Evolutionary conservation across 35 echinoderm and acorn worm genomes (phyloP), one percentile per base, ranked within the genome.

Genomic region (Acanthaster planci): DNA sequence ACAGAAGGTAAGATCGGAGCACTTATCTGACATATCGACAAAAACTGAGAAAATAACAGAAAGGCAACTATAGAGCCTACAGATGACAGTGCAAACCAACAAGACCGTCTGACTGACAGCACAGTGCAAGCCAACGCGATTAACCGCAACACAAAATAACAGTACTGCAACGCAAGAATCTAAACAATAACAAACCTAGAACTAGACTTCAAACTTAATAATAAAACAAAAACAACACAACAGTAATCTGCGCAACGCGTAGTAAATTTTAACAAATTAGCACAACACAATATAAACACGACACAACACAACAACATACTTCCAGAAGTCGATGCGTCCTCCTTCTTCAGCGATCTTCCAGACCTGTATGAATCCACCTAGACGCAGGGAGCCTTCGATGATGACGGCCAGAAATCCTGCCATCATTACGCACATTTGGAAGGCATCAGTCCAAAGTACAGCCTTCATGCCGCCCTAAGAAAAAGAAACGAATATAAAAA

Each of bases 371-470:
- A 91, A 72, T 17, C 94, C 94, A 76, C 89, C 86, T 5, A 92
- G 40, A 1, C 67, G 80, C 12, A 92, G 92, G n/a, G 80, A 88
- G 16, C 94, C 94, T 32, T 87, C 52, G 19, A 97, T 97, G 30
- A 97, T 97, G 32, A 97, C 86, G 76, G 94, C 94, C 0, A 97
- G 51, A 37, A 97, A 89, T 14, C 94, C 94, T 8, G 90, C 55
- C 34, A 92, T 60, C 89, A 97, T 97, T 2, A 97, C 80, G 37
- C 80, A 84, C 59, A 97, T 82, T 77, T 97, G 94, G 54, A 97
- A 97, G 1, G 82, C 90, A 86, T 97, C 94, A 23, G 94, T 97
- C 94, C 90, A 97, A 19, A 97, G 37, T 7, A 97, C 94, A 2
- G 94, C 94, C 72, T 97, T 92, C 78, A 97, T 85, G 22, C 94